Conservation (phyloP, 2,888 invertebrate genomes). For the Meganola albula region DNA sequence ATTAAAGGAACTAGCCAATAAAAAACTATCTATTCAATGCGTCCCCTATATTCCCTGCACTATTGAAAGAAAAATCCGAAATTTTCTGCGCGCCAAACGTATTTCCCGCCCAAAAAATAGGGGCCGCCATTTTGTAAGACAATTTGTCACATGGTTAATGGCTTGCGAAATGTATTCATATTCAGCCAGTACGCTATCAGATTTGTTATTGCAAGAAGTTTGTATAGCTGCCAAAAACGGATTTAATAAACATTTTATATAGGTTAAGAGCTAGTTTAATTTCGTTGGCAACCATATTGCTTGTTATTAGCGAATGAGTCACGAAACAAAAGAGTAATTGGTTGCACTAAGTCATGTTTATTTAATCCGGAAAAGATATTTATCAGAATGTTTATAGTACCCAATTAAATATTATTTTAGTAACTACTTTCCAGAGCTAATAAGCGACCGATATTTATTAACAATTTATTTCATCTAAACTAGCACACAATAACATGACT, state of each 20-base stretch:
- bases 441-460: too few species aligned
- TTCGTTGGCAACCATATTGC: constrained; percentile 14
- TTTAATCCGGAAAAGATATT: constrained; percentile 10
- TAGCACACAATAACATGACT: too few species aligned
- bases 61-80: constrained; percentile 64
- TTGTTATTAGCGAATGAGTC: constrained; percentile 20
- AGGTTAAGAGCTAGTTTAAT: constrained; percentile 20
- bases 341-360: constrained; percentile 13
- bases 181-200: constrained; percentile 36
- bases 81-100: constrained; percentile 49
- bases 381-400: too few species aligned
- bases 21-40: constrained; percentile 51
- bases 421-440: too few species aligned
- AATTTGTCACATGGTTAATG: constrained; percentile 80
- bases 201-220: constrained; percentile 32
- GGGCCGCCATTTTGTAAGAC: constrained; percentile 64
- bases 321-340: constrained; percentile 21
- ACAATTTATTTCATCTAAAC: too few species aligned
- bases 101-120: constrained; percentile 63
- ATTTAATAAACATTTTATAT: constrained; percentile 24
- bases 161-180: constrained; percentile 77
- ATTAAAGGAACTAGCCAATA: constrained; percentile 52
- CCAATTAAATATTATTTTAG: too few species aligned
- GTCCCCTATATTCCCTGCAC: constrained; percentile 53
- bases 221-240: constrained; percentile 29